Evolutionary conservation across 2,888 invertebrate genomes (phyloP).

Genomic region (Pediacus dermestoides): DNA sequence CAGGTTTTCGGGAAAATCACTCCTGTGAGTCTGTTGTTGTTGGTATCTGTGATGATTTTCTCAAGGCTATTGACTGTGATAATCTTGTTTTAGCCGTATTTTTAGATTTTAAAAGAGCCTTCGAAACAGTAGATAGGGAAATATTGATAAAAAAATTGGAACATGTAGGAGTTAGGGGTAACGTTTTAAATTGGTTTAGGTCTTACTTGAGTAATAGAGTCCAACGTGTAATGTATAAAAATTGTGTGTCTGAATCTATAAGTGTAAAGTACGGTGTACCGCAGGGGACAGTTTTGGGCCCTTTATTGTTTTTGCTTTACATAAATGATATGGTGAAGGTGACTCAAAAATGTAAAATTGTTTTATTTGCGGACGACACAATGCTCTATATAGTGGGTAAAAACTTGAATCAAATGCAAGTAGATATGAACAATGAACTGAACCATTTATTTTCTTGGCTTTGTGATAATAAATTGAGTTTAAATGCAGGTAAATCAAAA

Average conservation of each 20-base stretch:
- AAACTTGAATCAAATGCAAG: background rate
- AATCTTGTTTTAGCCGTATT: background rate
- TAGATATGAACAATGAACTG: background rate
- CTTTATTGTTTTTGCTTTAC: slow-evolving; percentile 5
- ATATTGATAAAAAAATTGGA: slow-evolving; percentile 3
- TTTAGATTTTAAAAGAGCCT: slow-evolving; percentile 5
- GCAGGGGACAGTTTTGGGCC: slow-evolving; percentile 2
- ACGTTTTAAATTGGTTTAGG: slow-evolving; percentile 3
- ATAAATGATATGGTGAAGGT: background rate
- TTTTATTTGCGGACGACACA: slow-evolving; percentile 5
- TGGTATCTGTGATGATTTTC: background rate
- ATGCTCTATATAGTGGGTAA: background rate
- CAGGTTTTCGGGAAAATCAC: slow-evolving; percentile 7
- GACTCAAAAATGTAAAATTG: background rate
- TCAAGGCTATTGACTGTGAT: background rate
- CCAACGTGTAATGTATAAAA: background rate
- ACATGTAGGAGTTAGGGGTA: background rate
- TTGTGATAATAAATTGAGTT: background rate
- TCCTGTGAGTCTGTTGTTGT: background rate
- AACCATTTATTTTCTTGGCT: background rate
- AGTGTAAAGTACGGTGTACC: slow-evolving; percentile 3
- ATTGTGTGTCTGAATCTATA: background rate
- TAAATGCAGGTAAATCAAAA: slow-evolving; percentile 4
- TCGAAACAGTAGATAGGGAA: slow-evolving; percentile 2
- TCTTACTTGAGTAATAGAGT: background rate